Percentiles rank a stretch among this genome's conserved stretches.
phyloP scores from a whole-genome alignment of 1,140 invertebrate species.

The Globodera ellingtonae region DNA sequence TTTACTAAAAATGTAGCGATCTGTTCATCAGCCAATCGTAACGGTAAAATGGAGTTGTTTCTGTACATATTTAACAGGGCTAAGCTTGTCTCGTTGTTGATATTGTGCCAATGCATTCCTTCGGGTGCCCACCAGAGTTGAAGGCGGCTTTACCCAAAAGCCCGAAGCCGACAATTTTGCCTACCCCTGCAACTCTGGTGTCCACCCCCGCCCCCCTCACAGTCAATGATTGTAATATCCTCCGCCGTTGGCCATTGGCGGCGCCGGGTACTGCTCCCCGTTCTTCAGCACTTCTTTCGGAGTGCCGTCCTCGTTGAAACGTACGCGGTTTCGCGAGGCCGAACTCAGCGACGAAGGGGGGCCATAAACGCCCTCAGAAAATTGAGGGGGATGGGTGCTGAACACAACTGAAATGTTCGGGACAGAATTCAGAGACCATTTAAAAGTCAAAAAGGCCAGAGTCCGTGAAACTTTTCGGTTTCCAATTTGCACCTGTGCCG shows the following conservation, averaged over 20 bases:
- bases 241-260: background rate
- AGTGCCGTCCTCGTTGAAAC: slow-evolving; percentile 49
- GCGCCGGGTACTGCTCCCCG: slow-evolving; percentile 8
- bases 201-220: background rate
- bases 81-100: too few species aligned
- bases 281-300: slow-evolving; percentile 49
- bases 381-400: slow-evolving; percentile 51
- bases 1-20: too few species aligned
- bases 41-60: too few species aligned
- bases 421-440: too few species aligned
- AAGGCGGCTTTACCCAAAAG: too few species aligned
- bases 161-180: too few species aligned
- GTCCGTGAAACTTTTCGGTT: too few species aligned
- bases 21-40: too few species aligned
- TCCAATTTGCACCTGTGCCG: slow-evolving; percentile 24
- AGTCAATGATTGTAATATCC: slow-evolving; percentile 15
- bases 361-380: slow-evolving; percentile 35
- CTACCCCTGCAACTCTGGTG: too few species aligned
- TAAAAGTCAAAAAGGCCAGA: background rate
- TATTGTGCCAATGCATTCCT: too few species aligned
- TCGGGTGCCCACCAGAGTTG: too few species aligned
- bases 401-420: slow-evolving; percentile 34
- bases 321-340: slow-evolving; percentile 29
- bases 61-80: too few species aligned
- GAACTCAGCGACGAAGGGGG: slow-evolving; percentile 22